Conservation (phyloP, 2,888 invertebrate genomes). For the Mythimna loreyi region DNA sequence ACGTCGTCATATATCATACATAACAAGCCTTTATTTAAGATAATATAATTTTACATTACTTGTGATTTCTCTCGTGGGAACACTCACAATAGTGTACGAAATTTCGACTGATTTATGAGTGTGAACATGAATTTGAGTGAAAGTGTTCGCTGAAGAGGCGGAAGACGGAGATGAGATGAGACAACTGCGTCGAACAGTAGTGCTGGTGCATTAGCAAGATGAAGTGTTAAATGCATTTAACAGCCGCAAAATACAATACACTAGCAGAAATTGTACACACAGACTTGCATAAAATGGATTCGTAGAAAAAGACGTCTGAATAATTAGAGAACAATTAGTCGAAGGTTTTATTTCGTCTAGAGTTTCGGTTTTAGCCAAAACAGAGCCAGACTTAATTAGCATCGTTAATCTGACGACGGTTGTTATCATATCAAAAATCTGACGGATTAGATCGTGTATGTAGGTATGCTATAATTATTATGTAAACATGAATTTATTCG, state of each 20-base stretch:
- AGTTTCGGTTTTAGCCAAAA: too few species aligned
- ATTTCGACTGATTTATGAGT: conserved; percentile 51
- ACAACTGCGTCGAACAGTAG: conserved; percentile 10
- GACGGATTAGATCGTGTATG: too few species aligned
- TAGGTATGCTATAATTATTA: too few species aligned
- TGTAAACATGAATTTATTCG: too few species aligned
- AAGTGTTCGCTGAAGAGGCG: conserved; percentile 34
- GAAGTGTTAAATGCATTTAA: neutral
- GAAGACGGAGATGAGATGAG: neutral
- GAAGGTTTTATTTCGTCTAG: too few species aligned
- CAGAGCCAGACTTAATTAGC: too few species aligned
- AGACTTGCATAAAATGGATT: conserved; percentile 1
- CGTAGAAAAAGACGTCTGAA: neutral
- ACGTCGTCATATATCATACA: conserved; percentile 48
- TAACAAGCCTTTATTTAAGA: conserved; percentile 50
- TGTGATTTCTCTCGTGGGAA: conserved; percentile 65
- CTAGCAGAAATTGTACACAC: too few species aligned
- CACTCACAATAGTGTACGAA: conserved; percentile 39
- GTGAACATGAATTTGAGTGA: conserved; percentile 53
- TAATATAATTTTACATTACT: conserved; percentile 54
- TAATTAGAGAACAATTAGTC: neutral
- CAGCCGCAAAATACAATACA: conserved; percentile 2
- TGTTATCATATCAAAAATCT: too few species aligned
- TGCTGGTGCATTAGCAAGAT: neutral
- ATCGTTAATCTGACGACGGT: too few species aligned